Percentiles rank a stretch among this genome's conserved stretches.
These are phyloP conservation scores for Caenorhabditis latens DNA, from an alignment of 1,140 invertebrate species.

Conservation along the genomic window DNA sequence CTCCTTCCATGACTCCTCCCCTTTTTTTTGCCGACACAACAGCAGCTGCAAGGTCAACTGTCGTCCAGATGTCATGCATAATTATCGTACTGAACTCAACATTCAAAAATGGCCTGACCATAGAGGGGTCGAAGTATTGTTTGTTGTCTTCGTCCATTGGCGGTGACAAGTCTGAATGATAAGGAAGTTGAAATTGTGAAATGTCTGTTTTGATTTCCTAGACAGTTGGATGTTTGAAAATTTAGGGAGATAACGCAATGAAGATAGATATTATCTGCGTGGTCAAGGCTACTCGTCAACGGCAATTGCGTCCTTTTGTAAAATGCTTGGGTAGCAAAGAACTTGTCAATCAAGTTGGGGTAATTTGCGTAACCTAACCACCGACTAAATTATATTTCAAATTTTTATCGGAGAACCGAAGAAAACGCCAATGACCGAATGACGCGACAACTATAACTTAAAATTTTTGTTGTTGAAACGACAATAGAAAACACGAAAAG, in stretches of 20 bases:
- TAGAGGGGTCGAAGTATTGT: too few species aligned
- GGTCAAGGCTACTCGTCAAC: conserved; percentile 6
- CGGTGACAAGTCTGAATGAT: background rate
- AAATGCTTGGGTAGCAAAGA: background rate
- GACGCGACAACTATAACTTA: too few species aligned
- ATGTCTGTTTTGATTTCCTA: background rate
- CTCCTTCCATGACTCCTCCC: conserved; percentile 22
- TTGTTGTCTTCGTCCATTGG: background rate
- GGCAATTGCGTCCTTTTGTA: background rate
- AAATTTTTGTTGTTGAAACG: too few species aligned
- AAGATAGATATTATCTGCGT: background rate
- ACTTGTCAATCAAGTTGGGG: conserved; percentile 8
- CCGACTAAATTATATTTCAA: background rate
- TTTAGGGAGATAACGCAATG: background rate
- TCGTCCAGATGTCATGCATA: conserved; percentile 34
- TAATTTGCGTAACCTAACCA: background rate
- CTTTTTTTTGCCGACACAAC: conserved; percentile 29
- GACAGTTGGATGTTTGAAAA: background rate
- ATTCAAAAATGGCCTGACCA: conserved; percentile 52
- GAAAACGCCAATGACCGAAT: too few species aligned
- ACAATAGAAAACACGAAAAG: too few species aligned
- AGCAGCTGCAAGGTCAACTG: conserved; percentile 54
- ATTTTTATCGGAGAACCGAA: too few species aligned
- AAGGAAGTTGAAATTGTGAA: conserved; percentile 4
- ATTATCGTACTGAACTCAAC: conserved; percentile 17